These are phyloP conservation scores for Isurus oxyrinchus DNA, from an alignment of 2,113 vertebrate species.

Conservation along the genomic window DNA sequence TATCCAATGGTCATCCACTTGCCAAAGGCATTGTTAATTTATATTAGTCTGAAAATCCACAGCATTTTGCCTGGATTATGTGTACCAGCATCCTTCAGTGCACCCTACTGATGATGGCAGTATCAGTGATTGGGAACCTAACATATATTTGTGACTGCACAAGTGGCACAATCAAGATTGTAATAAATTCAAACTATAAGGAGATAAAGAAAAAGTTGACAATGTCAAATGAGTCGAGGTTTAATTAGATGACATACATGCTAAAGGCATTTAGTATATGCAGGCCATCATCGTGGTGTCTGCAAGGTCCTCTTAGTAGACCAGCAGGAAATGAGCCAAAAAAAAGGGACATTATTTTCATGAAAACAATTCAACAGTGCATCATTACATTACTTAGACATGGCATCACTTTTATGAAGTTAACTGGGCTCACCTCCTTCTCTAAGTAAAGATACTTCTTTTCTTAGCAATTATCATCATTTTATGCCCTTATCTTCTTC, in stretches of 20 bases:
- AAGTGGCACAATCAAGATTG: not conserved
- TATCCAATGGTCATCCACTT: not conserved
- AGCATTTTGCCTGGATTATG: not conserved
- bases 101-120: not conserved
- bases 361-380: not conserved
- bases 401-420: not conserved
- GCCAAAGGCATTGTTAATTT: not conserved
- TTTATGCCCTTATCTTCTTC: not conserved
- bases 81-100: not conserved
- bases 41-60: not conserved
- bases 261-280: not conserved
- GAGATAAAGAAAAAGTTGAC: not conserved
- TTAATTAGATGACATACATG: not conserved
- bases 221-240: not conserved
- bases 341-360: not conserved
- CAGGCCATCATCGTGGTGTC: not conserved
- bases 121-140: not conserved
- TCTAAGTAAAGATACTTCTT: not conserved
- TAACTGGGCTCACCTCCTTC: not conserved
- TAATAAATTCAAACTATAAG: not conserved
- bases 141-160: not conserved
- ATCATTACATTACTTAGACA: not conserved
- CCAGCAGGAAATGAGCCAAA: not conserved
- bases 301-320: not conserved
- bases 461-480: not conserved